A percentile compares a stretch with the other conserved stretches of the same genome.
phyloP scores from a whole-genome alignment of 92 coral and sea anemone genomes.

The Porites lobata region DNA sequence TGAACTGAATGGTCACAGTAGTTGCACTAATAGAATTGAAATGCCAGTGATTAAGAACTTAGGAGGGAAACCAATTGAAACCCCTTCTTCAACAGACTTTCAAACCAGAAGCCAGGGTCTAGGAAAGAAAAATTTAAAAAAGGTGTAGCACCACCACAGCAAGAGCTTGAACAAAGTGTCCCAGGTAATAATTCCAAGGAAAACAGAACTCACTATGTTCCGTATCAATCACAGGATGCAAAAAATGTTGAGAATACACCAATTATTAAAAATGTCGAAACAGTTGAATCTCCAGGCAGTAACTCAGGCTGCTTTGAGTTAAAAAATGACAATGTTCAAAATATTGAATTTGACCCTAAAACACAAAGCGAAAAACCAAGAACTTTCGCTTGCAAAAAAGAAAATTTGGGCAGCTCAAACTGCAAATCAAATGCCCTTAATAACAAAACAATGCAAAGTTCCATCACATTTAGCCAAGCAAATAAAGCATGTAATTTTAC shows the following conservation, averaged over 20 bases:
- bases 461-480: constrained; percentile 21
- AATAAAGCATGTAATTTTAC: constrained; percentile 27
- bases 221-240: no score
- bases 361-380: constrained; percentile 19
- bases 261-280: no score
- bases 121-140: constrained; percentile 19
- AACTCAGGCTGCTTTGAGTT: constrained; percentile 2
- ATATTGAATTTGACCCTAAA: constrained; percentile 19
- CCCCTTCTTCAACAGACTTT: constrained; percentile 14
- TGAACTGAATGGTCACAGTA: constrained; percentile 15
- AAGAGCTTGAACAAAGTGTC: constrained; percentile 16
- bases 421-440: constrained; percentile 32
- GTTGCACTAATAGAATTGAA: constrained; percentile 18
- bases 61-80: constrained; percentile 5
- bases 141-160: constrained; percentile 8
- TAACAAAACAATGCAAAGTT: constrained; percentile 25
- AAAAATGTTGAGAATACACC: no score
- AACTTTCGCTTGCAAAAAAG: constrained; percentile 8
- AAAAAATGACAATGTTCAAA: constrained; percentile 28
- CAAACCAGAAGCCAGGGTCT: constrained; percentile 20
- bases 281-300: no score
- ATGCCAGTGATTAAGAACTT: constrained; percentile 4
- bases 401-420: constrained; percentile 29
- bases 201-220: no score
- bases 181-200: no score